Evolutionary conservation across 2,113 vertebrate species (phyloP), one percentile per base, ranked within the genome.

Genomic region (Sciurus niger): DNA sequence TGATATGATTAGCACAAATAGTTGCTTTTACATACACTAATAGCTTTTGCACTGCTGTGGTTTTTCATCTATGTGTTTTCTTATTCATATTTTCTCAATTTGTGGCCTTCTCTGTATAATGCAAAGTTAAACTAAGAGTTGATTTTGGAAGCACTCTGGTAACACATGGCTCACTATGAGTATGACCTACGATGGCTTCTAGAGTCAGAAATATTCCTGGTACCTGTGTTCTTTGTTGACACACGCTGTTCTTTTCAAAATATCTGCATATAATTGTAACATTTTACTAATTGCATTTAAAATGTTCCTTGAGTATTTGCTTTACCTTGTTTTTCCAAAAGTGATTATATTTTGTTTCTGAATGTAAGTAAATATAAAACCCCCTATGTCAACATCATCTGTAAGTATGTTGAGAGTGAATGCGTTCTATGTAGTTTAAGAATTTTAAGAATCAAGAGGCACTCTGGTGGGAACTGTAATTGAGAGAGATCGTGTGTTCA

Each of bases 111-210:
- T 14, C 51, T 80, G 24, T 32, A 60, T 55, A 67, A 67, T n/a
- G 28, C 10, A 51, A 51, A 8, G 9, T 58, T 67, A 67, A 60
- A 90, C 51, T 14, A 46, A 37, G 12, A 9, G 0, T 79, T 87
- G 32, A 72, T n/a, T 89, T 95, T 18, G 30, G 65, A 82, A 55
- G 17, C 10, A 53, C 8, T 43, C 74, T 70, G 13, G 8, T 70
- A 48, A 85, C 60, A 37, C 84, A 60, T 53, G n/a, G 11, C 32
- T 77, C 48, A 58, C 22, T 40, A 8, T 18, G 16, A 84, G 17
- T 11, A 25, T 12, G 11, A 48, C 40, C 11, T 34, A 46, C 0
- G 1, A 4, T 30, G 2, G 1, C 14, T 76, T 34, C 9, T 22
- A 55, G 7, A 70, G 10, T 11, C 30, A 46, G 2, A 84, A 77